Evolutionary conservation across 2,113 vertebrate genomes (phyloP).

Genomic region (Zosterops lateralis): DNA sequence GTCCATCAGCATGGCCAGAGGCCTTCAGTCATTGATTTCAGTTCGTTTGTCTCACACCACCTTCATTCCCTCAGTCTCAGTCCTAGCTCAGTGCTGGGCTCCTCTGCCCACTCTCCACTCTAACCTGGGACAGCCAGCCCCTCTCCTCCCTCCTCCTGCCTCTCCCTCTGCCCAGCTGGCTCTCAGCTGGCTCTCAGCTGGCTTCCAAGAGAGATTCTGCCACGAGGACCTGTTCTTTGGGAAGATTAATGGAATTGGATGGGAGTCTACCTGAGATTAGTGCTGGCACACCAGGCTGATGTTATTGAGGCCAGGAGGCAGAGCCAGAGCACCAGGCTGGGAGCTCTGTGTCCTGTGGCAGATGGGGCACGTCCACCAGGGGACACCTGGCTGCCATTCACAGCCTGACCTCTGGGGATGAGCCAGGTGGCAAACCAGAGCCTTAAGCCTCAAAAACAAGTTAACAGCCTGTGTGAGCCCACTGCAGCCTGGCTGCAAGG

Average conservation of each 20-base stretch:
- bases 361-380: fast-evolving
- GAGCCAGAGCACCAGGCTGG: neutral
- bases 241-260: neutral
- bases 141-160: neutral
- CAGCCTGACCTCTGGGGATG: neutral
- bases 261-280: neutral
- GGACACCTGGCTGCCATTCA: neutral
- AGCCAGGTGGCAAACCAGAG: neutral
- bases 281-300: fast-evolving
- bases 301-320: neutral
- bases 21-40: neutral
- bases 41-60: neutral
- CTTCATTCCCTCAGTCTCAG: neutral
- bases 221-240: neutral
- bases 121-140: neutral
- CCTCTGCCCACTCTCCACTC: neutral
- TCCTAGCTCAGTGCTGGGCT: neutral
- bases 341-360: neutral
- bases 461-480: neutral
- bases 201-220: neutral
- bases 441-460: neutral
- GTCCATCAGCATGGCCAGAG: neutral
- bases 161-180: neutral
- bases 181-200: neutral
- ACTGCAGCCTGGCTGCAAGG: neutral